These are phyloP conservation scores for Nomada ruficornis DNA, from an alignment of 2,888 invertebrate genomes.

Conservation along the genomic window DNA sequence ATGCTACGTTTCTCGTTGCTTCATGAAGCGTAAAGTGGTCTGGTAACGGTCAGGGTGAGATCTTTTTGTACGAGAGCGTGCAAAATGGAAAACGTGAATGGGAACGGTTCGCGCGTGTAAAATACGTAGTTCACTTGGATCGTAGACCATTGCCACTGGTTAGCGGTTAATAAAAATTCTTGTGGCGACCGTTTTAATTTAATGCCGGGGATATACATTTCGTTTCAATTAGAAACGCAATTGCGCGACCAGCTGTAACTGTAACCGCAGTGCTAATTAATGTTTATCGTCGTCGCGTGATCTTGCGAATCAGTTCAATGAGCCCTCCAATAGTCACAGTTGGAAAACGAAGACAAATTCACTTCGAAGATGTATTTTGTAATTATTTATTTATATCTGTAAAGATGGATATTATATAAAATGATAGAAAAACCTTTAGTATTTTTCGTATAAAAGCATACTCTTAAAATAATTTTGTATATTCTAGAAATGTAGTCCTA, in stretches of 20 bases:
- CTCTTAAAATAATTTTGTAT: no score
- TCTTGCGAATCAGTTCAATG: conserved; percentile 25
- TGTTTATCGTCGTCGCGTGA: background rate
- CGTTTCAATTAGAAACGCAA: conserved; percentile 37
- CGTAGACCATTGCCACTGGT: background rate
- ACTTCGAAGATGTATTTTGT: no score
- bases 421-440: no score
- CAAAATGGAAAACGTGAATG: conserved; percentile 52
- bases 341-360: background rate
- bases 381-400: no score
- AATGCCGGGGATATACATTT: background rate
- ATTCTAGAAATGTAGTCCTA: no score
- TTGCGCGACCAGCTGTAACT: background rate
- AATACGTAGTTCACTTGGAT: conserved; percentile 10
- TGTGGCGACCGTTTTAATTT: background rate
- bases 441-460: no score
- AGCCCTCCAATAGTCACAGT: background rate
- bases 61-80: conserved; percentile 48
- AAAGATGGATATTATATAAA: no score
- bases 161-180: background rate
- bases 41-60: conserved; percentile 60
- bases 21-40: conserved; percentile 66
- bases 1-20: conserved; percentile 53
- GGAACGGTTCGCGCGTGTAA: conserved; percentile 5
- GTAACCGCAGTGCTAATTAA: conserved; percentile 22